Base-by-base conservation (phyloP, 2,888 invertebrate genomes). In the Saturnia pavonia region DNA sequence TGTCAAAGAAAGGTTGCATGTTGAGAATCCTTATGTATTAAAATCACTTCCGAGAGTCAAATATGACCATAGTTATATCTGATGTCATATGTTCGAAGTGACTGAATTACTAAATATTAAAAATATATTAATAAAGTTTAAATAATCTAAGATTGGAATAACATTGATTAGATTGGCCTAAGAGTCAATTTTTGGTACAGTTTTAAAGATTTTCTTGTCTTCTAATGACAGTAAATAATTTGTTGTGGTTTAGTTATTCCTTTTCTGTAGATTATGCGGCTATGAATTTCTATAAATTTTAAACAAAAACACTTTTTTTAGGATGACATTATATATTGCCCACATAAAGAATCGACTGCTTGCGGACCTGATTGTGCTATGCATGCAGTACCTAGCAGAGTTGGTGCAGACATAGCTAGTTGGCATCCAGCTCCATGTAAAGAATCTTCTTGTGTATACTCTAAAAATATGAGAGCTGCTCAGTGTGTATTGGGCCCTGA, bases 381-480 rank as follows among this genome's bases (percentile, higher is more conserved):
- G 80, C 81, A 78, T 25, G 78, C 75, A 0, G 70, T 76, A 4
- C 79, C 81, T 0, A 77, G 76, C 22, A 66, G 74, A 7, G 82
- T 79, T 0, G 84, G 78, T 0, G 70, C 79, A 2, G 86, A 85
- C 1, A 77, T 85, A 0, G 73, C 81, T 0, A 63, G 79, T 1
- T 83, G 78, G 79, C 78, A 76, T 68, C 85, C 84, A 1, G 82
- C 81, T 1, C 82, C 89, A 4, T 91, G 91, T 70, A 76, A 80
- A 27, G 85, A 79, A 40, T 72, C 81, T 0, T 75, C 82, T 0
- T 88, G 90, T 67, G 74, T 79, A 4, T 87, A 85, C 72, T 54
- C 75, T 4, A 90, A 87, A 72, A 88, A 88, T 57, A 88, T 91
- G 88, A 83, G 90, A 71, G 89, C 91, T 0, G 91, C 91, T 0